These are phyloP conservation scores for Acipenser oxyrinchus DNA, from an alignment of 2,797 vertebrate species.

Conservation along the genomic window DNA sequence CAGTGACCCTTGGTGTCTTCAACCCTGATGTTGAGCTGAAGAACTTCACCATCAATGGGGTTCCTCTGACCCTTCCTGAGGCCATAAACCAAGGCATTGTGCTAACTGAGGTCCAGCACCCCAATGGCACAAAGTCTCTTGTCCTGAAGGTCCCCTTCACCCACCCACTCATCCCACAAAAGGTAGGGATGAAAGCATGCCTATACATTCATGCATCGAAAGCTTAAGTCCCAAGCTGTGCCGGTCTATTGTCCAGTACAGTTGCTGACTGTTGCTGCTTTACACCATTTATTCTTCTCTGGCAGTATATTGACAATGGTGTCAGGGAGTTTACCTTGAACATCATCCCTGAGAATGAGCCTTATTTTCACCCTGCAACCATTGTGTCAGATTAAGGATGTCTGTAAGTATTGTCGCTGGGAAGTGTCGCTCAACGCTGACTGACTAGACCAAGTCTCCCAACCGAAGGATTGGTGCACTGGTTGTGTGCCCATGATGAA, in stretches of 20 bases:
- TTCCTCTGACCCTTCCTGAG: slow-evolving; percentile 38
- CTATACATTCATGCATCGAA: no score
- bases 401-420: slow-evolving; percentile 49
- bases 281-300: slow-evolving; percentile 32
- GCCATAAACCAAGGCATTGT: slow-evolving; percentile 29
- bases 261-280: background rate
- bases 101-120: slow-evolving; percentile 39
- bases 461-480: no score
- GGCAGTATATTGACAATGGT: slow-evolving; percentile 24
- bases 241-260: slow-evolving; percentile 6
- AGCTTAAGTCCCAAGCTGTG: no score
- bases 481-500: no score
- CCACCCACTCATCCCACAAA: slow-evolving; percentile 42
- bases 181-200: slow-evolving; percentile 33
- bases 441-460: no score
- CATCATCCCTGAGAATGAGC: slow-evolving; percentile 33
- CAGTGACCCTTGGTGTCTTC: slow-evolving; percentile 51
- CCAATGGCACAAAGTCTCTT: slow-evolving; percentile 52
- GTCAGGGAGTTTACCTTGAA: slow-evolving; percentile 44
- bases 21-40: slow-evolving; percentile 53
- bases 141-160: slow-evolving; percentile 45
- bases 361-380: slow-evolving; percentile 35
- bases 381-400: slow-evolving; percentile 37
- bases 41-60: slow-evolving; percentile 41
- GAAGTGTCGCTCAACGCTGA: no score